phyloP scores from a whole-genome alignment of 2,888 invertebrate genomes.

The Cataglyphis cursor region DNA sequence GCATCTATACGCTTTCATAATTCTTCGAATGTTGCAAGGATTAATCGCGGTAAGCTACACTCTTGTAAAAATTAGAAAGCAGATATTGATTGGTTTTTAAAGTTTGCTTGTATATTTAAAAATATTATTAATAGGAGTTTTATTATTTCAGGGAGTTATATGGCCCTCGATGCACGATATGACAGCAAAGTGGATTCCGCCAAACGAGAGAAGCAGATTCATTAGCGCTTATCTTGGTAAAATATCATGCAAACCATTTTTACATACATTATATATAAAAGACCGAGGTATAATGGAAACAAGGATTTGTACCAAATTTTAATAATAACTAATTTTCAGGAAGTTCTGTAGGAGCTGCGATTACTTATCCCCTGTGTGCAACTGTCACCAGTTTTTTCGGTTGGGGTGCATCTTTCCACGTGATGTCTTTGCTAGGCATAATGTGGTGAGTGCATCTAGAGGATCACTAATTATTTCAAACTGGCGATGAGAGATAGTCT shows the following conservation, averaged over 20 bases:
- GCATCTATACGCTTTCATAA: constrained; percentile 88
- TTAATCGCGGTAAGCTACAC: constrained; percentile 89
- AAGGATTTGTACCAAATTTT: background rate
- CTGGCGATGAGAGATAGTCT: background rate
- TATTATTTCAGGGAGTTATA: constrained; percentile 88
- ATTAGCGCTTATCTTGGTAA: constrained; percentile 89
- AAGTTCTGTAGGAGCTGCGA: constrained; percentile 90
- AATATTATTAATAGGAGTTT: background rate
- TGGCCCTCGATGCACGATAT: constrained; percentile 94
- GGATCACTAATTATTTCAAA: background rate
- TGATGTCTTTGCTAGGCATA: constrained; percentile 89
- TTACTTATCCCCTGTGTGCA: constrained; percentile 92
- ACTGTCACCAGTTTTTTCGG: constrained; percentile 89
- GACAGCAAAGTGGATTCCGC: constrained; percentile 94
- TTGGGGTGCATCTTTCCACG: constrained; percentile 92
- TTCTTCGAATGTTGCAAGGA: constrained; percentile 90
- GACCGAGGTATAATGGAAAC: background rate
- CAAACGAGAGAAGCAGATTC: constrained; percentile 92
- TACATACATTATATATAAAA: background rate
- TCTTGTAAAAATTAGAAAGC: background rate
- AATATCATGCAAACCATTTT: constrained; percentile 28
- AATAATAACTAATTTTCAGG: constrained; percentile 82
- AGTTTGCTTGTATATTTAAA: background rate
- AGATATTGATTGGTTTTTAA: background rate
- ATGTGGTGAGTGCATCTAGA: constrained; percentile 88